phyloP scores from a whole-genome alignment of 2,797 vertebrate genomes.

The Gastrophryne carolinensis region DNA sequence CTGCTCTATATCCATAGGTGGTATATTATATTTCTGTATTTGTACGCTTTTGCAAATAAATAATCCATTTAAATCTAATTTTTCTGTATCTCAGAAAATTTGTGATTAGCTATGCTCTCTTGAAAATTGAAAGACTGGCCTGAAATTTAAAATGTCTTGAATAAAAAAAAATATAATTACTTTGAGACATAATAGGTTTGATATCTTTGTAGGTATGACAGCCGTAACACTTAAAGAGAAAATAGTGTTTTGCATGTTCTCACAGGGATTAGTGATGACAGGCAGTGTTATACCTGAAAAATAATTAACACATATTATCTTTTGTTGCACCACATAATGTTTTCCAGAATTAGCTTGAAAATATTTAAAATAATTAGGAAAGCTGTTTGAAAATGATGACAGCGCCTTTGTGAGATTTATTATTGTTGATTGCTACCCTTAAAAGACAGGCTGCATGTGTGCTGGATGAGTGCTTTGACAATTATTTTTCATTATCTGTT shows the following conservation, averaged over 20 bases:
- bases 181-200: slow-evolving; percentile 22
- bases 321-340: slow-evolving; percentile 28
- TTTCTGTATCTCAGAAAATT: neutral
- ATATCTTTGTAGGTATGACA: slow-evolving; percentile 41
- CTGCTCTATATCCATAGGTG: no score
- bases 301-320: slow-evolving; percentile 39
- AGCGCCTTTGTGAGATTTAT: neutral
- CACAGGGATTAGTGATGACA: slow-evolving; percentile 31
- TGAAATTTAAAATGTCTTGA: slow-evolving; percentile 12
- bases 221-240: slow-evolving; percentile 15
- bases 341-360: slow-evolving; percentile 17
- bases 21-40: no score
- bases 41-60: no score
- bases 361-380: slow-evolving; percentile 29
- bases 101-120: slow-evolving; percentile 15
- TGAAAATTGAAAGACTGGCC: slow-evolving; percentile 22
- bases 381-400: slow-evolving; percentile 18
- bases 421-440: slow-evolving; percentile 10
- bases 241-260: slow-evolving; percentile 30
- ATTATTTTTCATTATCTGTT: neutral
- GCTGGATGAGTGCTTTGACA: slow-evolving; percentile 4
- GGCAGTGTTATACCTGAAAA: slow-evolving; percentile 10
- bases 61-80: slow-evolving; percentile 15
- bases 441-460: neutral
- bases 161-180: slow-evolving; percentile 30